phyloP scores from a whole-genome alignment of 2,888 invertebrate genomes.

The Crioceris asparagi region DNA sequence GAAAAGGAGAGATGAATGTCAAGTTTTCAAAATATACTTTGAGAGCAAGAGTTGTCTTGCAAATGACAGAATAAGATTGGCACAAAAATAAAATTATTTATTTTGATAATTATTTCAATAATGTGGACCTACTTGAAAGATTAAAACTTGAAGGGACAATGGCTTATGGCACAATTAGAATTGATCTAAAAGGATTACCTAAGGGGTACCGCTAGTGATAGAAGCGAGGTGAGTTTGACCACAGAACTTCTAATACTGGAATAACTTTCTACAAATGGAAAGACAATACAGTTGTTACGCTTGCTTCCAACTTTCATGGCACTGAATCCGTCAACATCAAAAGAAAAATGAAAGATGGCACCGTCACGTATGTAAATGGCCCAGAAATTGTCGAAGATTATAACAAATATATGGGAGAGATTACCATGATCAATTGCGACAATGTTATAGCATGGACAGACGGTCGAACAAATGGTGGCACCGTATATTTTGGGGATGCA shows the following conservation, averaged over 20 bases:
- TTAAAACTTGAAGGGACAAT: too few species aligned
- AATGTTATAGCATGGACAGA: too few species aligned
- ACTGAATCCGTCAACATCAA: slow-evolving; percentile 2
- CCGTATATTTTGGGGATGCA: slow-evolving; percentile 2
- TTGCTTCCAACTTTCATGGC: slow-evolving; percentile 7
- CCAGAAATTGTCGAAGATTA: slow-evolving; percentile 3
- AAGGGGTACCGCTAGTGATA: not conserved
- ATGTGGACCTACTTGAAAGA: too few species aligned
- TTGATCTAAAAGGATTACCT: too few species aligned
- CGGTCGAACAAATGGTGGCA: too few species aligned
- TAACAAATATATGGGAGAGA: not conserved
- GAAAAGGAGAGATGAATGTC: slow-evolving; percentile 1
- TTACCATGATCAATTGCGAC: slow-evolving; percentile 1
- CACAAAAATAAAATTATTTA: slow-evolving; percentile 4
- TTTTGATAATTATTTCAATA: too few species aligned
- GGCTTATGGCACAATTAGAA: too few species aligned
- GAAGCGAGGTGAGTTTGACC: slow-evolving; percentile 4
- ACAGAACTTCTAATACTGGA: slow-evolving; percentile 7
- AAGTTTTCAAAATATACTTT: slow-evolving; percentile 3
- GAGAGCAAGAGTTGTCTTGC: slow-evolving; percentile 4
- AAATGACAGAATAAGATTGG: slow-evolving; percentile 7
- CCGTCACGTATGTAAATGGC: not conserved
- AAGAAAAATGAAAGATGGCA: slow-evolving; percentile 4
- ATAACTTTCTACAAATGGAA: slow-evolving; percentile 8
- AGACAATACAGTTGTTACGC: slow-evolving; percentile 7